Percentiles rank a stretch among this genome's conserved stretches.
Evolutionary conservation across 2,888 invertebrate genomes (phyloP).

Genomic region (Meghimatium bilineatum): DNA sequence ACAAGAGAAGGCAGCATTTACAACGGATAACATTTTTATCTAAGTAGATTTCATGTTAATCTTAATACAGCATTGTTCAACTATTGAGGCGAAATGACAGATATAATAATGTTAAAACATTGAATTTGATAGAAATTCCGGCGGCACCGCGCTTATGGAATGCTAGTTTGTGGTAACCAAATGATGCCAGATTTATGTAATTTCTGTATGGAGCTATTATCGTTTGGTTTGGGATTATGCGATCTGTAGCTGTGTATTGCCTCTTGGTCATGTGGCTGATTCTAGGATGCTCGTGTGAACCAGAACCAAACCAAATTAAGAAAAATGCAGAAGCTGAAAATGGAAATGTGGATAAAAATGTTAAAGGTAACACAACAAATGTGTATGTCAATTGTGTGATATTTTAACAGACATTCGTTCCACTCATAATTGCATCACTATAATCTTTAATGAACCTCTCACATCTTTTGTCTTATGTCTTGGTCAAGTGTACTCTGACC

Average conservation of each 20-base stretch:
- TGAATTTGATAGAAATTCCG: background rate
- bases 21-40: too few relatives aligned
- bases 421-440: too few relatives aligned
- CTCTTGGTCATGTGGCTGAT: slow-evolving; percentile 33
- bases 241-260: slow-evolving; percentile 18
- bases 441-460: too few relatives aligned
- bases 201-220: slow-evolving; percentile 29
- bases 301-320: background rate
- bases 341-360: background rate
- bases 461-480: too few relatives aligned
- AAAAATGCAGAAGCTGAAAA: background rate
- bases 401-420: too few relatives aligned
- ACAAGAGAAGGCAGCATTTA: too few relatives aligned
- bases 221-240: slow-evolving; percentile 36
- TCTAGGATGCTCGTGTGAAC: slow-evolving; percentile 28
- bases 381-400: too few relatives aligned
- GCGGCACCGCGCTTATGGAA: background rate
- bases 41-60: background rate
- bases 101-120: background rate
- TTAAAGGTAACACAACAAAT: slow-evolving; percentile 23
- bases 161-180: background rate
- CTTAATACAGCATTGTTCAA: background rate
- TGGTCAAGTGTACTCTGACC: too few relatives aligned
- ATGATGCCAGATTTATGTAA: slow-evolving; percentile 7
- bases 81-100: background rate